Conservation (phyloP, 2,888 invertebrate species). For the Patella caerulea region DNA sequence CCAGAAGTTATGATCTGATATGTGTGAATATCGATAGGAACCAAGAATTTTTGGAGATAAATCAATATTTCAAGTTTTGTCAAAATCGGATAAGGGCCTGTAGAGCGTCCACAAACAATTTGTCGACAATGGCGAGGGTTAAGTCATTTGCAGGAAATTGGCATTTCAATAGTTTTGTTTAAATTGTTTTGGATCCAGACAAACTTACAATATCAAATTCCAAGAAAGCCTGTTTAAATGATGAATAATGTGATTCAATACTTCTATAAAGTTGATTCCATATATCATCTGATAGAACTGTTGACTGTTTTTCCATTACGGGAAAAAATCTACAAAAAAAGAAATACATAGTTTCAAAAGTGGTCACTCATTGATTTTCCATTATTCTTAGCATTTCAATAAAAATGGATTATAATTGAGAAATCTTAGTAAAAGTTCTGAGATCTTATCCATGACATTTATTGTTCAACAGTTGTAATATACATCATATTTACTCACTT, state of each 20-base stretch:
- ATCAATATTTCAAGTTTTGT: too few relatives aligned
- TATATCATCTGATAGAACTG: conserved; percentile 55
- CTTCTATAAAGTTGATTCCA: conserved; percentile 64
- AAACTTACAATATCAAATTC: conserved; percentile 66
- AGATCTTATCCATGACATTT: neutral
- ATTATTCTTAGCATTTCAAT: too few relatives aligned
- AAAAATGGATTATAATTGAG: neutral
- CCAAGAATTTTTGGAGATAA: too few relatives aligned
- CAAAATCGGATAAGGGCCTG: too few relatives aligned
- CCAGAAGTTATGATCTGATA: too few relatives aligned
- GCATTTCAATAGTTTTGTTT: too few relatives aligned
- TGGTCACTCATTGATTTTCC: neutral
- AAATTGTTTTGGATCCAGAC: neutral
- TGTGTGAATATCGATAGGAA: too few relatives aligned
- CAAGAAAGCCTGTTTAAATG: conserved; percentile 66
- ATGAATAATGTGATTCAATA: conserved; percentile 60
- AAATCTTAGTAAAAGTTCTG: conserved; percentile 1
- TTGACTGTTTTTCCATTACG: conserved; percentile 56
- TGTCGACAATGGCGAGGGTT: too few relatives aligned
- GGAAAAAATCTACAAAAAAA: conserved; percentile 59
- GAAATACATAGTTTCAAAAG: neutral
- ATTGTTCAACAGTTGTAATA: neutral
- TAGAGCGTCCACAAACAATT: too few relatives aligned
- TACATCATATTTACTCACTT: conserved; percentile 52
- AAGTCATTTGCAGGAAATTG: too few relatives aligned